Conservation (phyloP, 2,113 vertebrate genomes). For the Malurus cyaneus region DNA sequence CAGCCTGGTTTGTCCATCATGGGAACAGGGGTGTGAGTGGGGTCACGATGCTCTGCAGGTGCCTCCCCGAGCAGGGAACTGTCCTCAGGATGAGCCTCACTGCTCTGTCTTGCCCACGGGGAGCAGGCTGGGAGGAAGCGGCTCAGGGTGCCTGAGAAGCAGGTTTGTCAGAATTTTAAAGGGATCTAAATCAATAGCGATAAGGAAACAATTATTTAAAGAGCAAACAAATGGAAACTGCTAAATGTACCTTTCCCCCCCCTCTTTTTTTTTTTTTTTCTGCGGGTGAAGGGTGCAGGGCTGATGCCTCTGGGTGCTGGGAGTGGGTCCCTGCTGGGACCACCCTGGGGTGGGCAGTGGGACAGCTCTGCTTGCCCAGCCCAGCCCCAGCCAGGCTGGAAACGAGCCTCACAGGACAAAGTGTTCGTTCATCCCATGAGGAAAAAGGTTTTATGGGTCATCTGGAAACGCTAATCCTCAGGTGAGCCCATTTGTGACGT, state of each 20-base stretch:
- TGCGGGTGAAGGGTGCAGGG: neutral
- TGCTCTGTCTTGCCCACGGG: neutral
- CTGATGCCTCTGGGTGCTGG: neutral
- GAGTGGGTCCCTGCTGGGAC: neutral
- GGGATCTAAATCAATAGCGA: constrained; percentile 51
- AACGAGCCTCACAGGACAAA: rapidly evolving
- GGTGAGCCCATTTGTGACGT: neutral
- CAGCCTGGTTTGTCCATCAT: rapidly evolving
- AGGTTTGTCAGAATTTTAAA: constrained; percentile 67
- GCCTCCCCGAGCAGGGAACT: neutral
- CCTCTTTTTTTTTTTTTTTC: neutral
- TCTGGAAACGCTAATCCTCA: neutral
- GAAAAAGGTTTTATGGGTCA: neutral
- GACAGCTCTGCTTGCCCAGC: neutral
- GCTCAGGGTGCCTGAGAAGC: constrained; percentile 46
- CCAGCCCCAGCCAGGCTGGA: neutral
- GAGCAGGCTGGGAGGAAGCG: constrained; percentile 1
- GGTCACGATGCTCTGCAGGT: rapidly evolving
- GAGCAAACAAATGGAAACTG: constrained; percentile 64
- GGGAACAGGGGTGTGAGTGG: neutral
- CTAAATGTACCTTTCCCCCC: neutral
- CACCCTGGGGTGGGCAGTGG: neutral
- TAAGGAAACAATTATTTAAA: constrained; percentile 69
- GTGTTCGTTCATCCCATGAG: neutral
- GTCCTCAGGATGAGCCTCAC: neutral